These are phyloP conservation scores for Hartigia nigra DNA, from an alignment of 2,888 invertebrate genomes.

Conservation along the genomic window DNA sequence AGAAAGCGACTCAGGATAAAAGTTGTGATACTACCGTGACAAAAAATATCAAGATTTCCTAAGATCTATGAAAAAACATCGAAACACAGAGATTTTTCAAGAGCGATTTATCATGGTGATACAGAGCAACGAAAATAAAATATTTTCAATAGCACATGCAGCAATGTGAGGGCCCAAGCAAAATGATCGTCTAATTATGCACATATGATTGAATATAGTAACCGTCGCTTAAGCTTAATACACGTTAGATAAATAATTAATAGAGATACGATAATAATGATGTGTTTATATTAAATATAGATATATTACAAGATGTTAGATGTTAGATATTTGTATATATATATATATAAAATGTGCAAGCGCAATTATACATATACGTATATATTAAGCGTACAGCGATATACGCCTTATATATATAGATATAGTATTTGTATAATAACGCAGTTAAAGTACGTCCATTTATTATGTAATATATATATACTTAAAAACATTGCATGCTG, in stretches of 20 bases:
- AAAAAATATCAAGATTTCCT: not conserved
- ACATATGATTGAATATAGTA: slow-evolving; percentile 44
- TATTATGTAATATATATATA: slow-evolving; percentile 5
- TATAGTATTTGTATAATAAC: not conserved
- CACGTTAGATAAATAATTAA: slow-evolving; percentile 22
- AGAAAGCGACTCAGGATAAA: slow-evolving; percentile 12
- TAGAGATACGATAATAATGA: slow-evolving; percentile 25
- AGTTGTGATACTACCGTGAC: not conserved
- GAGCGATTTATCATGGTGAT: slow-evolving; percentile 15
- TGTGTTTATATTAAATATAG: slow-evolving; percentile 10
- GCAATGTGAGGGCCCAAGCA: slow-evolving; percentile 57
- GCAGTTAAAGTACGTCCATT: slow-evolving; percentile 15
- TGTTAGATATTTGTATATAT: not conserved
- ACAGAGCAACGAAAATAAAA: slow-evolving; percentile 18
- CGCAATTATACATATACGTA: slow-evolving; percentile 4
- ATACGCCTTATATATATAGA: not conserved
- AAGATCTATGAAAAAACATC: slow-evolving; percentile 15
- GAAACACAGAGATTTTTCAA: slow-evolving; percentile 25
- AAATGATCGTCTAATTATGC: slow-evolving; percentile 50
- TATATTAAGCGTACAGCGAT: slow-evolving; percentile 2
- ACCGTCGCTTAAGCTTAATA: slow-evolving; percentile 29
- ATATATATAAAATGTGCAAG: not conserved
- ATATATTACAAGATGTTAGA: slow-evolving; percentile 8
- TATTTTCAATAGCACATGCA: slow-evolving; percentile 23
- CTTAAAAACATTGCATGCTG: slow-evolving; percentile 57